These are phyloP conservation scores for Carollia perspicillata DNA, from an alignment of 2,113 vertebrate species.

Conservation along the genomic window DNA sequence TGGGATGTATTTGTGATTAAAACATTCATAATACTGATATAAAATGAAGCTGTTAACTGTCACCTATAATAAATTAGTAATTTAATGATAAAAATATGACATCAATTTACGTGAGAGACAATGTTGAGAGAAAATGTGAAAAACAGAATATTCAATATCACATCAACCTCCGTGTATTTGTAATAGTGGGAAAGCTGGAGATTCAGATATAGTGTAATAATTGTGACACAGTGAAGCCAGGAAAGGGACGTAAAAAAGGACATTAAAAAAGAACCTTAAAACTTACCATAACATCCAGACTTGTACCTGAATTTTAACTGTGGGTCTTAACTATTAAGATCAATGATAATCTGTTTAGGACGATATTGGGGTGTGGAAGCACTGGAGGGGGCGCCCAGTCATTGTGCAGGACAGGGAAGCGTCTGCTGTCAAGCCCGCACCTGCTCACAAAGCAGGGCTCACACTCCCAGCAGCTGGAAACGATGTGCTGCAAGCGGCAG, in stretches of 20 bases:
- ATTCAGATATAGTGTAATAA: background rate
- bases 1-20: background rate
- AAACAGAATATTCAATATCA: background rate
- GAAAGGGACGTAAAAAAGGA: background rate
- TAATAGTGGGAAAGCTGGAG: background rate
- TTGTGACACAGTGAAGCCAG: background rate
- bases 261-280: background rate
- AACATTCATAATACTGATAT: background rate
- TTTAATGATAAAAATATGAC: background rate
- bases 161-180: background rate
- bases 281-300: background rate
- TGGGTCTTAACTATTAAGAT: background rate
- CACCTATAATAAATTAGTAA: background rate
- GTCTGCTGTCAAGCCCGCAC: background rate
- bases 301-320: background rate
- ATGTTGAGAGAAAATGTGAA: background rate
- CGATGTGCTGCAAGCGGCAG: too few species aligned
- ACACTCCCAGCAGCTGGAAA: background rate
- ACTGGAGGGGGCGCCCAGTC: background rate
- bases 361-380: background rate
- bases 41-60: background rate
- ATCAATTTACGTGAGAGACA: background rate
- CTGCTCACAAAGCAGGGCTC: background rate
- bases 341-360: background rate
- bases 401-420: background rate